phyloP scores from a whole-genome alignment of 2,113 vertebrate genomes.

The Eptesicus fuscus region DNA sequence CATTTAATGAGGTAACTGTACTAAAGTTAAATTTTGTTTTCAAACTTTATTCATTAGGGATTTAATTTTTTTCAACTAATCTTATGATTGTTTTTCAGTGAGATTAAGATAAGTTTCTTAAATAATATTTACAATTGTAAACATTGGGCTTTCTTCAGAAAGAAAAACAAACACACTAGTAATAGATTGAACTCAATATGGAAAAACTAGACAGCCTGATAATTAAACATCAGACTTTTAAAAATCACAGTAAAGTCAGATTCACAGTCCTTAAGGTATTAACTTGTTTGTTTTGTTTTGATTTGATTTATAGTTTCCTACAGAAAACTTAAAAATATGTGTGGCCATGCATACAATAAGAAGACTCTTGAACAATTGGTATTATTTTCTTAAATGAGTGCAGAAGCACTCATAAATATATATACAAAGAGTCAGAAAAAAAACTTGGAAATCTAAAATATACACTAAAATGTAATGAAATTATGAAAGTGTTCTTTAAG shows the following conservation, averaged over 20 bases:
- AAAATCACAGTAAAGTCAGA: not conserved
- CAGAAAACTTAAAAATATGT: not conserved
- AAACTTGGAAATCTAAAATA: not conserved
- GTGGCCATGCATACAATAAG: not conserved
- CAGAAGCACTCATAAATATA: not conserved
- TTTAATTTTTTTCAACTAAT: not conserved
- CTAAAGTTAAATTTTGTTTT: not conserved
- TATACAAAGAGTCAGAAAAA: not conserved
- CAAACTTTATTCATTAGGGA: not conserved
- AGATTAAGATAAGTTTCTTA: not conserved
- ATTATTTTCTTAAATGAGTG: not conserved
- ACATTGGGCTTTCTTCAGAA: not conserved
- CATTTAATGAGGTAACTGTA: not conserved
- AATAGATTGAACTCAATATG: not conserved
- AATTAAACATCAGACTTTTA: not conserved
- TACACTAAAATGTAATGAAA: not conserved
- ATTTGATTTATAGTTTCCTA: not conserved
- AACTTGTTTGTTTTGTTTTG: not conserved
- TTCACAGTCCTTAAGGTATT: not conserved
- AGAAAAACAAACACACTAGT: not conserved
- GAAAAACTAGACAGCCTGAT: not conserved
- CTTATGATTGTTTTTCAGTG: not conserved
- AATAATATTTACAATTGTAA: not conserved
- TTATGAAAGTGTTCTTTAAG: not conserved
- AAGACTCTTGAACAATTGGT: not conserved